Evolutionary conservation across 2,888 invertebrate species (phyloP), one percentile per base, ranked within the genome.

Genomic region (Diachrysia chrysitis): DNA sequence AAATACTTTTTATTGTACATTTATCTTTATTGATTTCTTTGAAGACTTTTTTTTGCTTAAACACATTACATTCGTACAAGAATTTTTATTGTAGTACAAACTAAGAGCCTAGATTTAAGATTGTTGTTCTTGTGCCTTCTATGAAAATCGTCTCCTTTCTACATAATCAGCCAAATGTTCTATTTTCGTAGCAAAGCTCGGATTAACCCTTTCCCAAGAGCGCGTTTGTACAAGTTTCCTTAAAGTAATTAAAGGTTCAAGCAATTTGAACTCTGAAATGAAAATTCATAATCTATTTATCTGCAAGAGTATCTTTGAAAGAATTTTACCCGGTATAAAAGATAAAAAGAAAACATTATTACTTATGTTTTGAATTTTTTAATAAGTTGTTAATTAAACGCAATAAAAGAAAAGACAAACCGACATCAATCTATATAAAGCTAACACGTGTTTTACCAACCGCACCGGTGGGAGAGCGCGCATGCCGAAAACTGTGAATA

Each of bases 241-340:
- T 87, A 91, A 92, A 91, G 91, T 91, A 92, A 92, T 92, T 91
- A 92, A 91, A 89, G 90, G 89, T 90, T 88, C 86, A 89, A 88
- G 87, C 87, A 90, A 89, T 92, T 92, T 89, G 84, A 89, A 90
- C 90, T 90, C 86, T 76, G 84, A 84, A 88, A 89, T 88, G 85
- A 89, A 91, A 91, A 88, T 90, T 90, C 87, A 90, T 90, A 89
- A 89, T 90, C 87, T 89, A 88, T 89, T 90, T 90, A 88, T 88
- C 84, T 83, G 79, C 71, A 76, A 83, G 75, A 70, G 83, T 84
- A 86, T 88, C 86, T 87, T 85, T 78, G 77, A 80, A 83, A 83
- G 81, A 83, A 70, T 70, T 54, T 71, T 73, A 56, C 63, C 57
- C 17, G 25, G 37, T 35, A 53, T 48, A 17, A 58, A 37, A 73